Conservation (phyloP, 2,888 invertebrate genomes). For the Lumbricus terrestris region DNA sequence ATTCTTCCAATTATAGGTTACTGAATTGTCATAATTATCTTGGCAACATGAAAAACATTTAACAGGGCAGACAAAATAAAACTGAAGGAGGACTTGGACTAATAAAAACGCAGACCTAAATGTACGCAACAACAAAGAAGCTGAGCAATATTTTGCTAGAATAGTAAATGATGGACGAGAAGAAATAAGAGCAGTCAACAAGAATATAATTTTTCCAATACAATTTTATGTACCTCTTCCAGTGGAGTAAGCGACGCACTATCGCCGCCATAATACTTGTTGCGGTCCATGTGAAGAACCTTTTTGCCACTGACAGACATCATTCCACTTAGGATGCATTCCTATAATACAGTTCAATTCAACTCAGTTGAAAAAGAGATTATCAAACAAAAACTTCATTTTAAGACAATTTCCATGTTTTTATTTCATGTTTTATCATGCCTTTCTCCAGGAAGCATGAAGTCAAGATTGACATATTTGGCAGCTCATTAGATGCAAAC, state of each 20-base stretch:
- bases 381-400: background rate
- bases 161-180: background rate
- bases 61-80: background rate
- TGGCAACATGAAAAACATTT: background rate
- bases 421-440: too few relatives aligned
- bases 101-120: background rate
- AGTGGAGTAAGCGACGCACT: conserved; percentile 98
- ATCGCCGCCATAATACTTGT: conserved; percentile 99
- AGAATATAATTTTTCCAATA: too few relatives aligned
- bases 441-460: background rate
- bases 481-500: too few relatives aligned
- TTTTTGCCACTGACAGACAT: conserved; percentile 98
- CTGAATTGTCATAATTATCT: background rate
- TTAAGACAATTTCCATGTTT: background rate
- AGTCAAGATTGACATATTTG: background rate
- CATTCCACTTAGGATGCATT: conserved; percentile 99
- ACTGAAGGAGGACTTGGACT: background rate
- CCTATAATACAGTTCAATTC: conserved; percentile 61
- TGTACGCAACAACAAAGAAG: too few relatives aligned
- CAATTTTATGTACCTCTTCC: conserved; percentile 70
- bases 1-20: background rate
- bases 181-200: background rate
- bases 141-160: background rate
- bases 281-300: conserved; percentile 98
- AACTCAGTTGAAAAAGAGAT: background rate